A percentile compares a stretch with the other conserved stretches of the same genome.
These are phyloP conservation scores for Acipenser oxyrinchus DNA, from an alignment of 2,797 vertebrate species.

Conservation along the genomic window DNA sequence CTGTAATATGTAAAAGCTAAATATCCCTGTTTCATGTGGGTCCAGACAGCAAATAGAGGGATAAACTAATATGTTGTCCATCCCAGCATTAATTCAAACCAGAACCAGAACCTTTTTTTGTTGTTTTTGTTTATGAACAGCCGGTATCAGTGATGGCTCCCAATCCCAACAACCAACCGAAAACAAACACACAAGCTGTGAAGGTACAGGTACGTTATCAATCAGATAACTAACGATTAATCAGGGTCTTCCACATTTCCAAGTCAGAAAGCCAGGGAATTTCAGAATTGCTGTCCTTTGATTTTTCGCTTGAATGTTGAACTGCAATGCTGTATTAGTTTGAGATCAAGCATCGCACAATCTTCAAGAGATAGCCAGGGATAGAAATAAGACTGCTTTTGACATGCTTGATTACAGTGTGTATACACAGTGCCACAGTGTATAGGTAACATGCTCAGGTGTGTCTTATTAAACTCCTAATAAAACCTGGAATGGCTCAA, in stretches of 20 bases:
- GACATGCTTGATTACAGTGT: no score
- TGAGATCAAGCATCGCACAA: no score
- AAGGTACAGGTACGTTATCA: constrained; percentile 26
- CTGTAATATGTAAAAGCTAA: background rate
- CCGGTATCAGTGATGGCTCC: constrained; percentile 35
- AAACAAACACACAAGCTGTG: constrained; percentile 30
- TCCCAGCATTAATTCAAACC: background rate
- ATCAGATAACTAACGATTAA: background rate
- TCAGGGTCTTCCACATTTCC: background rate
- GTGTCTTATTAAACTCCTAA: no score
- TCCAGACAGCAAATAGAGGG: no score
- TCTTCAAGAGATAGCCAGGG: no score
- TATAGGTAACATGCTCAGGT: no score
- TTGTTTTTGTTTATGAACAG: constrained; percentile 20
- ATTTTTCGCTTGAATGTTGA: background rate
- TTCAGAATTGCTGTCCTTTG: background rate
- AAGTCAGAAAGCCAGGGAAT: background rate
- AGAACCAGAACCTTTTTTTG: constrained; percentile 1
- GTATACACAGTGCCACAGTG: no score
- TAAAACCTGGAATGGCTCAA: no score
- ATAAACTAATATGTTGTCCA: background rate
- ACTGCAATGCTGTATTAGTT: background rate
- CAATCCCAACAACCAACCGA: constrained; percentile 33
- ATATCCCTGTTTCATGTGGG: no score
- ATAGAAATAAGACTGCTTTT: no score